These are phyloP conservation scores for Sebastes elongatus DNA, from an alignment of 2,797 vertebrate genomes.

Conservation along the genomic window DNA sequence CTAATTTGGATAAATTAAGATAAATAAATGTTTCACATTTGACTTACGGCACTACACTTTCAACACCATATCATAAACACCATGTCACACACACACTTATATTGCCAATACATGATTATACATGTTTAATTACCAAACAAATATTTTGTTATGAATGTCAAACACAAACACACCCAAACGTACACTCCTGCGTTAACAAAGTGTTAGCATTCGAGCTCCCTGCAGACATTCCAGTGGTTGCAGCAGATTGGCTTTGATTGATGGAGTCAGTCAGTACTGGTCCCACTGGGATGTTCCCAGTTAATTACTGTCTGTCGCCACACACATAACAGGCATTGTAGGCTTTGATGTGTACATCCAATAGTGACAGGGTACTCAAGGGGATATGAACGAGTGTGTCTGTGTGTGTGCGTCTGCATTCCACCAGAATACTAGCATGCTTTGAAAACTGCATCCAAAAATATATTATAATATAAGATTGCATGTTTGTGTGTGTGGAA, in stretches of 20 bases:
- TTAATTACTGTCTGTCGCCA: conserved; percentile 77
- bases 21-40: neutral
- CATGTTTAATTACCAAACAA: conserved; percentile 16
- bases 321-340: conserved; percentile 58
- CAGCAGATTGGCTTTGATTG: conserved; percentile 63
- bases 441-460: conserved; percentile 21
- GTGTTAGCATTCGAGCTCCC: conserved; percentile 40
- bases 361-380: conserved; percentile 36
- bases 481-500: neutral
- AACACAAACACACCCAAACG: conserved; percentile 10
- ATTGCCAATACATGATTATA: neutral
- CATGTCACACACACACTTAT: neutral
- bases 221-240: conserved; percentile 72
- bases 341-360: conserved; percentile 66
- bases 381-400: conserved; percentile 17
- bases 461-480: neutral
- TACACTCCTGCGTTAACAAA: conserved; percentile 1
- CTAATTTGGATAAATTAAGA: neutral
- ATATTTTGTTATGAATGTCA: conserved; percentile 6
- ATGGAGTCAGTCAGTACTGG: conserved; percentile 67
- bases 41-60: neutral
- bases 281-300: conserved; percentile 71
- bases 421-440: conserved; percentile 3
- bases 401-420: conserved; percentile 30
- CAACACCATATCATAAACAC: neutral